A percentile compares a stretch with the other conserved stretches of the same genome.
Conservation (phyloP, 2,113 vertebrate genomes). For the Loxodonta africana region DNA sequence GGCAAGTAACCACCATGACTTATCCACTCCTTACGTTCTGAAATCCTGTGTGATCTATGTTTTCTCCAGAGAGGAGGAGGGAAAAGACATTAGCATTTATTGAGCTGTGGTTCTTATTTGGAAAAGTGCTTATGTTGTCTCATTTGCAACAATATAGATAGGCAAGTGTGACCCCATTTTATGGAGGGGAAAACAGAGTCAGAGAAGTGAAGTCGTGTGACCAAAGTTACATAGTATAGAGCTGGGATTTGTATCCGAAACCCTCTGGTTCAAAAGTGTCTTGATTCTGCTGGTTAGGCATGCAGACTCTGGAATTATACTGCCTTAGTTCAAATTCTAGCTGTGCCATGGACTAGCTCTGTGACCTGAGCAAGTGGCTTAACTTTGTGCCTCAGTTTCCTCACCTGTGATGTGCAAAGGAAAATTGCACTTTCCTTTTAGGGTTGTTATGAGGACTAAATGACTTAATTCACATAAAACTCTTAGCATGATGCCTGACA, state of each 20-base stretch:
- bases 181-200: neutral
- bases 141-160: neutral
- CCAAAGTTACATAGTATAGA: neutral
- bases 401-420: neutral
- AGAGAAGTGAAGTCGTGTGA: neutral
- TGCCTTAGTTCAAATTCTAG: neutral
- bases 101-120: neutral
- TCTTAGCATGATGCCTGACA: neutral
- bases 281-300: neutral
- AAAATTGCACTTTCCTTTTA: neutral
- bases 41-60: neutral
- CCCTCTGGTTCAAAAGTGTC: neutral
- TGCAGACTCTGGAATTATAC: neutral
- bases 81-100: neutral
- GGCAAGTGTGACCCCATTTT: neutral
- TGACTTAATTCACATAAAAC: neutral
- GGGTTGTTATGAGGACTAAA: neutral
- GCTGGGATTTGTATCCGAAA: neutral
- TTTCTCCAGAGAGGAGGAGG: neutral
- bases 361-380: neutral
- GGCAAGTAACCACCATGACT: accelerated
- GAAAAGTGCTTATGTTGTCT: neutral
- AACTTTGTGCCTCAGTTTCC: neutral
- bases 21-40: neutral
- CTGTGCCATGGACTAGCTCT: neutral